phyloP scores from a whole-genome alignment of 2,797 vertebrate genomes.

The Sebastes itinus region DNA sequence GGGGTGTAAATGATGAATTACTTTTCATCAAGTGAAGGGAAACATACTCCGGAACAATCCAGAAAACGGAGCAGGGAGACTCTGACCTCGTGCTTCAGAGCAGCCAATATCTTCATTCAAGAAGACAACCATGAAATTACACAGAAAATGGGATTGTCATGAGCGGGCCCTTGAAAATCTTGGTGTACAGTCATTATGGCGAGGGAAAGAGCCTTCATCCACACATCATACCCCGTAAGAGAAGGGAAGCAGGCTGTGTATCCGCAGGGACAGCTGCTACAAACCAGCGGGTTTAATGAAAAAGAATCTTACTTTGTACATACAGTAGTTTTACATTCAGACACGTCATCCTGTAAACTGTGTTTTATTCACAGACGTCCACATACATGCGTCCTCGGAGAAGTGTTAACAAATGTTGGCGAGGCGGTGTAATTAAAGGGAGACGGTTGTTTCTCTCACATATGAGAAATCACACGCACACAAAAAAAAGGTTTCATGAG shows the following conservation, averaged over 20 bases:
- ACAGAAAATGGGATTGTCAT: constrained; percentile 99
- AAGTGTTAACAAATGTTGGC: constrained; percentile 52
- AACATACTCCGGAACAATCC: constrained; percentile 99
- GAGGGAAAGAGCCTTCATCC: constrained; percentile 95
- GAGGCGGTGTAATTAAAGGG: constrained; percentile 69
- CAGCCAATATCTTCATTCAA: constrained; percentile 99
- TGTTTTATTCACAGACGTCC: constrained; percentile 12
- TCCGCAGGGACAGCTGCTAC: constrained; percentile 63
- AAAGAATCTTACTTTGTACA: constrained; percentile 48
- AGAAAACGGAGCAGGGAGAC: constrained; percentile 96
- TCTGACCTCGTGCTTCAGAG: constrained; percentile 99
- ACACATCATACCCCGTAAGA: constrained; percentile 97
- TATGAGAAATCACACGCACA: constrained; percentile 36
- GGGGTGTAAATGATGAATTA: constrained; percentile 99
- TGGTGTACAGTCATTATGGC: constrained; percentile 99
- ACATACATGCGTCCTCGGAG: constrained; percentile 22
- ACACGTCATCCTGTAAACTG: constrained; percentile 5
- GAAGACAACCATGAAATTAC: constrained; percentile 99
- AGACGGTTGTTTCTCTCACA: constrained; percentile 48
- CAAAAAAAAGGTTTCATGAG: constrained; percentile 52
- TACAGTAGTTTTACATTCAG: background rate
- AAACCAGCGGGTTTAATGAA: constrained; percentile 61
- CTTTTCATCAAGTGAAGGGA: constrained; percentile 92
- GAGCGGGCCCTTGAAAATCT: constrained; percentile 99
- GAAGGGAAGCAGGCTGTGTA: constrained; percentile 72